Evolutionary conservation across 2,113 vertebrate species (phyloP).

Genomic region (Amazona guildingii): DNA sequence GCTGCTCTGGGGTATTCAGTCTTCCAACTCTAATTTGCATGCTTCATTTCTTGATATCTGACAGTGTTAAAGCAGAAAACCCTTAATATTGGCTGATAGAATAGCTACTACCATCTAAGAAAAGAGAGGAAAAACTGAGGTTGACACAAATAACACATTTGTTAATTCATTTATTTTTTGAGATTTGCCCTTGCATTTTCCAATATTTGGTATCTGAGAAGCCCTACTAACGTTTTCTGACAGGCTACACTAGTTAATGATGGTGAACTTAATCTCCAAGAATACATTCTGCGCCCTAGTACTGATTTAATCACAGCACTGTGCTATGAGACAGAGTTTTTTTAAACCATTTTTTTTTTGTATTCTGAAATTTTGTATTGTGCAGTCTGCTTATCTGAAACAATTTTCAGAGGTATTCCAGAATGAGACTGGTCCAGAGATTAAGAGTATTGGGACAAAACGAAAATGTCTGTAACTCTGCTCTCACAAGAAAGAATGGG

Average conservation of each 20-base stretch:
- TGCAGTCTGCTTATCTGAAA: neutral
- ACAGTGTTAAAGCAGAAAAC: neutral
- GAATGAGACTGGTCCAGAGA: neutral
- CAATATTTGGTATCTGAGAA: neutral
- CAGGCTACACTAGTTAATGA: neutral
- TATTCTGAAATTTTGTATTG: neutral
- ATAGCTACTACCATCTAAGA: neutral
- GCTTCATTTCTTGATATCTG: neutral
- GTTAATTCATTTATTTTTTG: neutral
- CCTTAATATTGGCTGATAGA: neutral
- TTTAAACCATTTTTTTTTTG: neutral
- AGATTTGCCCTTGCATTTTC: neutral
- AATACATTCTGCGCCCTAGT: neutral
- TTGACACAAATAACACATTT: neutral
- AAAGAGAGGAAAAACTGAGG: neutral
- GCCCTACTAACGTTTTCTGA: neutral
- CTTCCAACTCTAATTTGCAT: neutral
- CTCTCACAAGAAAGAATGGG: neutral
- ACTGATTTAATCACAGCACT: neutral
- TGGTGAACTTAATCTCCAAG: neutral
- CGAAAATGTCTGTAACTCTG: neutral
- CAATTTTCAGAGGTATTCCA: neutral
- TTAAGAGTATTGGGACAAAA: neutral
- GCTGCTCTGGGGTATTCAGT: neutral
- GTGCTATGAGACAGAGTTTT: neutral